Base-by-base conservation (phyloP, 2,113 vertebrate genomes). In the Plestiodon gilberti region DNA sequence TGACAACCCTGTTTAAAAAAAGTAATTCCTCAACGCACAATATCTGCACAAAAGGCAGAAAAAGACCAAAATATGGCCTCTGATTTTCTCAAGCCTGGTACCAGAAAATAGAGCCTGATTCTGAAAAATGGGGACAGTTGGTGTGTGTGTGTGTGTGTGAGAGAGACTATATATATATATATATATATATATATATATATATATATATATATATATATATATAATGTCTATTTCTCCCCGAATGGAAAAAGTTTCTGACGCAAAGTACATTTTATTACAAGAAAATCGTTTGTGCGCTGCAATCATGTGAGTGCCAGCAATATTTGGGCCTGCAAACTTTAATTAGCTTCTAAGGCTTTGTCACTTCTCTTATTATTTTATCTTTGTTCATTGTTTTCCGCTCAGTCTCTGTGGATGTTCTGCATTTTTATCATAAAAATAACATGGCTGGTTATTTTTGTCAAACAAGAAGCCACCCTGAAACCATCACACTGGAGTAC, bases 401-500 rank as follows among this genome's bases (percentile, higher is more conserved):
- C 78, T 90, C 84, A 52, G 89, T 93, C 94, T 95, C 94, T 94
- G 88, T 91, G 94, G 89, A 94, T 94, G 92, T 93, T 93, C 92
- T 92, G 87, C 92, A 92, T 96, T 96, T 95, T 94, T 93, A 95
- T 96, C 95, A 94, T 95, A 93, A 96, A 48, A 95, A 95, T 95
- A 95, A 92, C 90, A 95, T 93, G 43, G 95, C 96, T 97, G 96
- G 97, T 96, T 97, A 96, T 96, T 96, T 96, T 95, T 96, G 96
- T 97, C 95, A 94, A 95, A 94, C 90, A 96, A 94, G 95, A 95
- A 95, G 94, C 96, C 96, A 95, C 94, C 96, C 95, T 94, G 95
- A 96, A 97, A 97, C 96, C 94, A 96, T 96, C 86, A 89, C 93
- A 86, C 89, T 94, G 92, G 89, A 94, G 93, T 90, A 92, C 92